Percentiles rank a stretch among this genome's conserved stretches.
phyloP scores from a whole-genome alignment of 2,797 vertebrate genomes.

The Hybognathus amarus region DNA sequence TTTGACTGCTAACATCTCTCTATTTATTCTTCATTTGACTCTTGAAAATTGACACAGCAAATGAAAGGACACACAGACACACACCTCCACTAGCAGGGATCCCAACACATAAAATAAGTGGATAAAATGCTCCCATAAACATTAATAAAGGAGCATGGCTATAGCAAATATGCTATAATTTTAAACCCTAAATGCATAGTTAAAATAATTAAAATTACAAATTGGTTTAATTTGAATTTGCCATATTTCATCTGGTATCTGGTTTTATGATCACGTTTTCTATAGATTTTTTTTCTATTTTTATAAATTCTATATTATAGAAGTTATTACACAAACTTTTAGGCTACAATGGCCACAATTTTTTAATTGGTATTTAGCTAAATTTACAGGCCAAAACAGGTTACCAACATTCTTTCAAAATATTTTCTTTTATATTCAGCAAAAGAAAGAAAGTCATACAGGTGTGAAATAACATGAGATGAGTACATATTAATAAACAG shows the following conservation, averaged over 20 bases:
- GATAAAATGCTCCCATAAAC: background rate
- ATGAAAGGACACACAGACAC: background rate
- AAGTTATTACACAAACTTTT: too few relatives aligned
- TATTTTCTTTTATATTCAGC: too few relatives aligned
- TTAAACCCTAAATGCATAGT: background rate
- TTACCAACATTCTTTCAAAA: too few relatives aligned
- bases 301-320: background rate
- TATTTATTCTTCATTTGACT: background rate
- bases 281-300: background rate
- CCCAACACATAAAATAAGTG: background rate
- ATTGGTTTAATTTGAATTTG: background rate
- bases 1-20: background rate
- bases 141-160: background rate
- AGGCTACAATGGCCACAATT: too few relatives aligned
- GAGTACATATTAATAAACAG: background rate
- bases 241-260: background rate
- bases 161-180: background rate
- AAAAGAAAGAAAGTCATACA: too few relatives aligned
- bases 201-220: background rate
- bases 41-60: slow-evolving; percentile 3
- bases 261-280: background rate
- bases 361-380: too few relatives aligned
- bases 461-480: background rate
- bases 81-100: background rate
- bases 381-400: too few relatives aligned